Evolutionary conservation across 37 sponge, comb jelly and placozoan genomes (phyloP), one percentile per base, ranked within the genome.

Genomic region (Cladorhizidae sp.): DNA sequence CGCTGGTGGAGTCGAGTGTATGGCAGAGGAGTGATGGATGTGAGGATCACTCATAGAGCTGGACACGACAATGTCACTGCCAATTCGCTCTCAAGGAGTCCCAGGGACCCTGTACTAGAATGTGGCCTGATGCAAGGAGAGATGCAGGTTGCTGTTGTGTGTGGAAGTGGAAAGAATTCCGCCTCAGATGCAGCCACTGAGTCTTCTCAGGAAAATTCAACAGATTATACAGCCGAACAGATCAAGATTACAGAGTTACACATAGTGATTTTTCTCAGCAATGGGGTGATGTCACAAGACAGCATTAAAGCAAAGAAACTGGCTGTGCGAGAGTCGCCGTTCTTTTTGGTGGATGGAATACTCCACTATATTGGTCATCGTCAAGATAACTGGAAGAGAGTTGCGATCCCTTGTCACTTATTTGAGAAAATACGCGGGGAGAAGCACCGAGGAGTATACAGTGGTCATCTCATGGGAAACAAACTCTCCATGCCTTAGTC

Each of bases 1-100:
- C 49, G 86, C 7, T 86, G 86, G 79, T 86, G 86, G 86, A 79
- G 5, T n/a, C n/a, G n/a, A n/a, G n/a, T n/a, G n/a, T n/a, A n/a
- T n/a, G n/a, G n/a, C n/a, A n/a, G n/a, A n/a, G n/a, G n/a, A n/a
- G n/a, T n/a, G n/a, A n/a, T n/a, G n/a, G n/a, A n/a, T n/a, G n/a
- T n/a, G n/a, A n/a, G n/a, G n/a, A n/a, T n/a, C n/a, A n/a, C n/a
- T n/a, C n/a, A n/a, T n/a, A n/a, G n/a, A n/a, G n/a, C n/a, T n/a
- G n/a, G n/a, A n/a, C n/a, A n/a, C n/a, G n/a, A n/a, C n/a, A n/a
- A n/a, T n/a, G n/a, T n/a, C n/a, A n/a, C n/a, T n/a, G n/a, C n/a
- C n/a, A n/a, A n/a, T n/a, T n/a, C n/a, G n/a, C n/a, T n/a, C n/a
- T n/a, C n/a, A n/a, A n/a, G n/a, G n/a, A n/a, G n/a, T n/a, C n/a